A percentile compares a stretch with the other conserved stretches of the same genome.
Conservation (phyloP, 2,888 invertebrate genomes). For the Drosophila formosana region DNA sequence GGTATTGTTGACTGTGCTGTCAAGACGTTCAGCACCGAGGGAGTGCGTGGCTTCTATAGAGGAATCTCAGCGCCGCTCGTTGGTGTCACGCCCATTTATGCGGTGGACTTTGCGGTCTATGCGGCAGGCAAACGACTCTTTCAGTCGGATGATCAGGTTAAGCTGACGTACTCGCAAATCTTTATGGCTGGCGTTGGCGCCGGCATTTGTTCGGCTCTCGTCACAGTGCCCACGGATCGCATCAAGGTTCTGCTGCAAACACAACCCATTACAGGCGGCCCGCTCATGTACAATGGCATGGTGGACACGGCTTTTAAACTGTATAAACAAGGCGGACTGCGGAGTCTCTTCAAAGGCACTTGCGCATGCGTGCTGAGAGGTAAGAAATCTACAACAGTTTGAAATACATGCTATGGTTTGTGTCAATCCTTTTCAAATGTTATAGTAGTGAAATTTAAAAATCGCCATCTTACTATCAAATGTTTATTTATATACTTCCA, state of each 20-base stretch:
- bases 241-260: constrained; percentile 99
- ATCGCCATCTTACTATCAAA: no score
- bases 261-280: constrained; percentile 88
- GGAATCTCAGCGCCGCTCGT: constrained; percentile 96
- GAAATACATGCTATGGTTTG: no score
- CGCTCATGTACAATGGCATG: constrained; percentile 95
- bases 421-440: no score
- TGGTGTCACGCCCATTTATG: constrained; percentile 99
- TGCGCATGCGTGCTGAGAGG: constrained; percentile 93
- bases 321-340: constrained; percentile 96
- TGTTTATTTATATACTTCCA: background rate
- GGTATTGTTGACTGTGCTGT: constrained; percentile 97
- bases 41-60: constrained; percentile 92
- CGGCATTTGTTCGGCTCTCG: constrained; percentile 97
- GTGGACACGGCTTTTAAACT: constrained; percentile 95
- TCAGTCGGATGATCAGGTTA: constrained; percentile 87
- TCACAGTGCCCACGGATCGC: constrained; percentile 99
- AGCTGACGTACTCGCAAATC: constrained; percentile 90
- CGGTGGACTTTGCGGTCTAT: constrained; percentile 97
- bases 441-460: no score
- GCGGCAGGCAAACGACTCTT: constrained; percentile 96
- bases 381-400: no score
- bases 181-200: constrained; percentile 98
- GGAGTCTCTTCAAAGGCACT: constrained; percentile 96
- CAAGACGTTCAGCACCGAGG: constrained; percentile 96